Evolutionary conservation across 2,113 vertebrate genomes (phyloP).

Genomic region (Anarhynchus alexandrinus): DNA sequence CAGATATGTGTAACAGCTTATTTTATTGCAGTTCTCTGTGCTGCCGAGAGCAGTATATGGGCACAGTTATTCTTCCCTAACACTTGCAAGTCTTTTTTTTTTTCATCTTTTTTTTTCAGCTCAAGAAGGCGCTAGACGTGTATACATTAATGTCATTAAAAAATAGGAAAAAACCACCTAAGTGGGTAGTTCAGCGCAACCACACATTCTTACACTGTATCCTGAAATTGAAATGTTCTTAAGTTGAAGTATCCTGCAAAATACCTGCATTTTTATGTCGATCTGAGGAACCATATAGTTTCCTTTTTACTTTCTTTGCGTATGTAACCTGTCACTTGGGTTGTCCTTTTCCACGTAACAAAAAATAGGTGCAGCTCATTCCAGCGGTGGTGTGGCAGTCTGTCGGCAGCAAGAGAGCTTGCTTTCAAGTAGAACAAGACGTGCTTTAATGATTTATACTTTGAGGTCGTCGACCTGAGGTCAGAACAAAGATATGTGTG

Average conservation of each 20-base stretch:
- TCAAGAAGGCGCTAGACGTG: rapidly evolving
- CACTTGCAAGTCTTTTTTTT: not conserved
- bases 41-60: not conserved
- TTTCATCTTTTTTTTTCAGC: not conserved
- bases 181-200: not conserved
- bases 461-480: not conserved
- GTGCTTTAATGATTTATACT: not conserved
- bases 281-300: not conserved
- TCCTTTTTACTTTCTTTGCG: not conserved
- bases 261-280: not conserved
- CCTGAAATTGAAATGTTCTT: not conserved
- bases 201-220: not conserved
- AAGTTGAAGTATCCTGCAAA: not conserved
- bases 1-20: not conserved
- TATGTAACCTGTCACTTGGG: not conserved
- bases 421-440: not conserved
- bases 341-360: not conserved
- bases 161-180: not conserved
- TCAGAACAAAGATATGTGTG: not conserved
- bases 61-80: not conserved
- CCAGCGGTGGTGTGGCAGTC: not conserved
- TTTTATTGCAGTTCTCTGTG: not conserved
- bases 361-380: not conserved
- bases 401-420: not conserved
- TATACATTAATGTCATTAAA: not conserved